Evolutionary conservation across 1,140 invertebrate species (phyloP).

Genomic region (Platyura marginata): DNA sequence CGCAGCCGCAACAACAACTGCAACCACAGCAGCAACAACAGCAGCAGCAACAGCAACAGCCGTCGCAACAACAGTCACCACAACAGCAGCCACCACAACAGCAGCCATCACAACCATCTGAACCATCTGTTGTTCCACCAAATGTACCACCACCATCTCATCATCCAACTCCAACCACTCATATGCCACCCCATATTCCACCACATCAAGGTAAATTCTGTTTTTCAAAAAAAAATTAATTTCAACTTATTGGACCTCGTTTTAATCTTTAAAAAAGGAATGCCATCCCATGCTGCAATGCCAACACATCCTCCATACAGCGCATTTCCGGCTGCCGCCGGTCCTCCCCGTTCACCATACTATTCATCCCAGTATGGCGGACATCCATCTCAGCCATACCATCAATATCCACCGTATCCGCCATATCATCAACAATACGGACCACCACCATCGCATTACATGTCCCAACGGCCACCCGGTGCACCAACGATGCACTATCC

Average conservation of each 20-base stretch:
- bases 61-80: slow-evolving; percentile 6
- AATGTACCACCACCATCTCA: slow-evolving; percentile 11
- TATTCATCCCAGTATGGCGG: slow-evolving; percentile 41
- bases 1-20: slow-evolving; percentile 8
- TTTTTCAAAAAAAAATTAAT: no score
- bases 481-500: slow-evolving; percentile 6
- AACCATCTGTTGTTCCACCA: slow-evolving; percentile 10
- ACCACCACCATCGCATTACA: slow-evolving; percentile 27
- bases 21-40: slow-evolving; percentile 7
- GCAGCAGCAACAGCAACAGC: not conserved
- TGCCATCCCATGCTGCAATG: slow-evolving; percentile 24
- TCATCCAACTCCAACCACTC: slow-evolving; percentile 13
- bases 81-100: slow-evolving; percentile 9
- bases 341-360: slow-evolving; percentile 39
- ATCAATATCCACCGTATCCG: slow-evolving; percentile 32
- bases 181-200: slow-evolving; percentile 18
- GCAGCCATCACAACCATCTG: slow-evolving; percentile 7
- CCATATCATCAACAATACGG: slow-evolving; percentile 44
- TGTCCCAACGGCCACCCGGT: slow-evolving; percentile 10
- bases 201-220: slow-evolving; percentile 17
- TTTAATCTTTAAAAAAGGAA: slow-evolving; percentile 20
- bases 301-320: slow-evolving; percentile 8
- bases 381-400: slow-evolving; percentile 36
- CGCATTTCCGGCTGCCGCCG: slow-evolving; percentile 27
- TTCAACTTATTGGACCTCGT: slow-evolving; percentile 23